Percentiles rank a stretch among this genome's conserved stretches.
Evolutionary conservation across 2,888 invertebrate genomes (phyloP).

Genomic region (Dynastes hyllus): DNA sequence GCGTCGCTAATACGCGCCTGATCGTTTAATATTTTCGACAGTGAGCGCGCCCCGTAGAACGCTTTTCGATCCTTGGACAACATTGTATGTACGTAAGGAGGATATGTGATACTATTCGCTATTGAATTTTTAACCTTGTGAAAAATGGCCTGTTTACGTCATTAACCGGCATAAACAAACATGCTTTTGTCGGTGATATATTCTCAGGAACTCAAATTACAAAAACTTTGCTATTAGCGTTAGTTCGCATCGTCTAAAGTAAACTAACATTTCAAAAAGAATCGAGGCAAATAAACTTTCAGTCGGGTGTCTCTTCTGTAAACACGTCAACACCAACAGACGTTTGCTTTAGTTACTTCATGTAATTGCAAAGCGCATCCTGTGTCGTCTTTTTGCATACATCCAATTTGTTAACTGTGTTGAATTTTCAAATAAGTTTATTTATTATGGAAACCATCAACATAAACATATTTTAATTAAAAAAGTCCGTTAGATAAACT

Average conservation of each 20-base stretch:
- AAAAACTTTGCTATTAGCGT: not conserved
- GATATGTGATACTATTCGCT: constrained; percentile 22
- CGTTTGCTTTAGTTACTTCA: not conserved
- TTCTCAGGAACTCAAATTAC: constrained; percentile 17
- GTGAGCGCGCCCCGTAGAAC: constrained; percentile 21
- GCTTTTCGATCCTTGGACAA: constrained; percentile 39
- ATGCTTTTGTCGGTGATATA: constrained; percentile 31
- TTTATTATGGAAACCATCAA: not conserved
- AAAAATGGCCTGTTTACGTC: constrained; percentile 21
- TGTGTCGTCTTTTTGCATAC: not conserved
- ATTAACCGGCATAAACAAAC: constrained; percentile 29
- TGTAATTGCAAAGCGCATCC: too few species aligned
- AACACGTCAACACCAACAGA: not conserved
- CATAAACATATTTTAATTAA: not conserved
- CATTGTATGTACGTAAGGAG: constrained; percentile 21
- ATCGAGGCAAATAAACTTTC: constrained; percentile 12
- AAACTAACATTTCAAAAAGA: constrained; percentile 19
- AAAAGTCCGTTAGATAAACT: not conserved
- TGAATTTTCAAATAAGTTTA: too few species aligned
- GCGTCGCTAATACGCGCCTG: constrained; percentile 11
- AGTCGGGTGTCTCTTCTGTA: not conserved
- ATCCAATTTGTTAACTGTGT: not conserved
- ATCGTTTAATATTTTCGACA: constrained; percentile 38
- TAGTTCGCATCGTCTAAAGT: constrained; percentile 21
- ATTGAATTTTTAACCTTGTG: constrained; percentile 18